These are phyloP conservation scores for Hetaerina americana DNA, from an alignment of 1,140 invertebrate genomes.

Conservation along the genomic window DNA sequence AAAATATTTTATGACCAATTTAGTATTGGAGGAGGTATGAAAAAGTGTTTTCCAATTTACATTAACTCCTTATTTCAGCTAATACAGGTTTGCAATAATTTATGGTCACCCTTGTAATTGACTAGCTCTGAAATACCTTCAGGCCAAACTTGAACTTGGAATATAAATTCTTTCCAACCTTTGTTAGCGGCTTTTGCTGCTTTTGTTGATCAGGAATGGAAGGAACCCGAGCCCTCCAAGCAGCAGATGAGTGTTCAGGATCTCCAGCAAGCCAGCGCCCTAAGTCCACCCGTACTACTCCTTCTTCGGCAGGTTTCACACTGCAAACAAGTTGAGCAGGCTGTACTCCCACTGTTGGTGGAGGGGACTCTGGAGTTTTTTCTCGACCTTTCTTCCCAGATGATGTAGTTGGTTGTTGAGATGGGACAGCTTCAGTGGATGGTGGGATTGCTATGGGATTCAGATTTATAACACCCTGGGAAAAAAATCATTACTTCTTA, in stretches of 20 bases:
- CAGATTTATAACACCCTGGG: not conserved
- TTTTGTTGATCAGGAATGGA: slow-evolving; percentile 23
- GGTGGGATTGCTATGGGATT: not conserved
- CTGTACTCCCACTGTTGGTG: not conserved
- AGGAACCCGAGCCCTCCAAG: slow-evolving; percentile 51
- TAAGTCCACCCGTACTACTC: slow-evolving; percentile 56
- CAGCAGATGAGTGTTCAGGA: slow-evolving; percentile 50
- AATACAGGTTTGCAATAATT: no score
- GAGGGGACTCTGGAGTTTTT: not conserved
- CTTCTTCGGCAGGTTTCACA: slow-evolving; percentile 15
- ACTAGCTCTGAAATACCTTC: no score
- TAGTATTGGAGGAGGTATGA: no score
- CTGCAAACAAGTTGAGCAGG: not conserved
- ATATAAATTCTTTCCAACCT: slow-evolving; percentile 18
- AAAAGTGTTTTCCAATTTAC: no score
- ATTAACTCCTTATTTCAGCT: no score
- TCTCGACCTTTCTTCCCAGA: not conserved
- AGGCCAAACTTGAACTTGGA: slow-evolving; percentile 14
- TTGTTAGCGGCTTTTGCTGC: slow-evolving; percentile 25
- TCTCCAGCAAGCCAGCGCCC: slow-evolving; percentile 64
- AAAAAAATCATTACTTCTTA: no score
- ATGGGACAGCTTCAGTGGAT: not conserved
- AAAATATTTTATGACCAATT: no score
- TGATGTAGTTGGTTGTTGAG: slow-evolving; percentile 23
- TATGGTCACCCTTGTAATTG: no score